Evolutionary conservation across 2,888 invertebrate species (phyloP).

Genomic region (Dicycla oo): DNA sequence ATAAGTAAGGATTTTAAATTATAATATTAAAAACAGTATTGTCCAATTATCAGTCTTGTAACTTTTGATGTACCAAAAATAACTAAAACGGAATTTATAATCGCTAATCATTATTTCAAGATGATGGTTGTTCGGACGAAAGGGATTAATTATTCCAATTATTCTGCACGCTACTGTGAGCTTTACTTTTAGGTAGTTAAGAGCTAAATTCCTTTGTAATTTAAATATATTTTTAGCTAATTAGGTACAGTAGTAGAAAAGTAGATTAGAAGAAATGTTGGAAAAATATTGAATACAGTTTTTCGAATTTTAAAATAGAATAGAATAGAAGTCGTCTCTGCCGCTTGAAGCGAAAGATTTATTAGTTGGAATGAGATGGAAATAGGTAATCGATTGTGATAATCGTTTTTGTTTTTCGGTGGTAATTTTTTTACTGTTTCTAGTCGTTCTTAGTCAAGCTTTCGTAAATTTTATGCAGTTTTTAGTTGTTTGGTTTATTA

Average conservation of each 20-base stretch:
- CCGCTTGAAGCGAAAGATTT: slow-evolving; percentile 18
- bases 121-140: slow-evolving; percentile 36
- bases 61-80: slow-evolving; percentile 51
- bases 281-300: slow-evolving; percentile 52
- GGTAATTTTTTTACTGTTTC: neutral
- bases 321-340: slow-evolving; percentile 36
- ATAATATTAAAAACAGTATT: slow-evolving; percentile 7
- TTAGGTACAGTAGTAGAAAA: slow-evolving; percentile 54
- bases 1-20: slow-evolving; percentile 1
- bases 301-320: slow-evolving; percentile 49
- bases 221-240: slow-evolving; percentile 34
- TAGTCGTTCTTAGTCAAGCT: neutral
- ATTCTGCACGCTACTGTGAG: neutral
- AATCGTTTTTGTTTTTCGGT: slow-evolving; percentile 2
- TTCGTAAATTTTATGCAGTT: neutral
- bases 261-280: slow-evolving; percentile 51
- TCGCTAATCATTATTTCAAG: slow-evolving; percentile 59
- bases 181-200: neutral
- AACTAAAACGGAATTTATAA: slow-evolving; percentile 49
- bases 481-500: too few relatives aligned
- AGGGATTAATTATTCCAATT: slow-evolving; percentile 42
- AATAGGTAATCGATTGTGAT: slow-evolving; percentile 12
- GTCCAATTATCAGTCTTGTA: slow-evolving; percentile 14
- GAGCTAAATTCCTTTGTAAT: slow-evolving; percentile 14
- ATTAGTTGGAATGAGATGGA: slow-evolving; percentile 32